These are phyloP conservation scores for Sepiola atlantica DNA, from an alignment of 2,888 invertebrate genomes.

Conservation along the genomic window DNA sequence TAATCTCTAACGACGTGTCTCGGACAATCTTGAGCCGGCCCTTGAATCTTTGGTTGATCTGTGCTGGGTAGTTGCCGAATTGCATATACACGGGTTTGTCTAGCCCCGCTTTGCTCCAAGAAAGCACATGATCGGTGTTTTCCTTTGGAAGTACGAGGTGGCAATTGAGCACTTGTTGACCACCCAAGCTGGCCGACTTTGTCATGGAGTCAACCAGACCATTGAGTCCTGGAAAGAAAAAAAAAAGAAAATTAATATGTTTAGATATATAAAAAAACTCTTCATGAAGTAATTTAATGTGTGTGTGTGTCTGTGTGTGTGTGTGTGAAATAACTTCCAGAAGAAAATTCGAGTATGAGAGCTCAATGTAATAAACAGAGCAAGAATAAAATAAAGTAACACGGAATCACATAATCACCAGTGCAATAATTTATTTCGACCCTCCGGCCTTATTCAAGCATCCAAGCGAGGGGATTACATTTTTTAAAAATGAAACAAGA, in stretches of 20 bases:
- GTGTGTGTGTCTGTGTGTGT: too few species aligned
- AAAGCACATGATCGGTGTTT: constrained; percentile 96
- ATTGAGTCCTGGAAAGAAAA: neutral
- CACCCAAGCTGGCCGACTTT: constrained; percentile 97
- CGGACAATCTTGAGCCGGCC: constrained; percentile 71
- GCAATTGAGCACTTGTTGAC: constrained; percentile 97
- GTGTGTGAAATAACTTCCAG: too few species aligned
- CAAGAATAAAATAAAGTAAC: too few species aligned
- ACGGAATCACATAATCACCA: too few species aligned
- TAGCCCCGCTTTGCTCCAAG: constrained; percentile 99
- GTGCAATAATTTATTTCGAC: too few species aligned
- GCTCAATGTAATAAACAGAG: too few species aligned
- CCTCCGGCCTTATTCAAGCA: too few species aligned
- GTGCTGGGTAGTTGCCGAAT: constrained; percentile 98
- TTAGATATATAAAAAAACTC: too few species aligned
- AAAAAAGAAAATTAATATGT: neutral
- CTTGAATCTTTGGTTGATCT: constrained; percentile 84
- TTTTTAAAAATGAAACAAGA: too few species aligned
- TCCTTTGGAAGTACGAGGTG: constrained; percentile 94
- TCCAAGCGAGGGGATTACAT: too few species aligned
- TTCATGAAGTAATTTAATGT: too few species aligned
- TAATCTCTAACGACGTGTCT: constrained; percentile 85
- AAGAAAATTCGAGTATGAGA: too few species aligned
- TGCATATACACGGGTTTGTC: constrained; percentile 98
- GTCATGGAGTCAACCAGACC: constrained; percentile 47